phyloP scores from a whole-genome alignment of 2,113 vertebrate species.

The Apodemus speciosus region DNA sequence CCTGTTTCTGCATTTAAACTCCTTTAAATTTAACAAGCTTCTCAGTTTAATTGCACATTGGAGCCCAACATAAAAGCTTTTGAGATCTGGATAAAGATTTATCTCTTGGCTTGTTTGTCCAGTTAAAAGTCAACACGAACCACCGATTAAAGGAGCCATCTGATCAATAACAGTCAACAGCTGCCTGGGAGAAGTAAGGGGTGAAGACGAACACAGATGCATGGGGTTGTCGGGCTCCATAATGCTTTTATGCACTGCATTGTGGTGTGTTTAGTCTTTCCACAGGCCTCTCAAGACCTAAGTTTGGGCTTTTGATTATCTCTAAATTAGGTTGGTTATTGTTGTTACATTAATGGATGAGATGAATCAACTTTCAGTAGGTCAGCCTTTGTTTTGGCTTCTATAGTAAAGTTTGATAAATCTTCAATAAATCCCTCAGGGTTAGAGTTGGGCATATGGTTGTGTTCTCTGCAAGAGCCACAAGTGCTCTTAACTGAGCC shows the following conservation, averaged over 20 bases:
- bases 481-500: neutral
- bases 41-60: slow-evolving; percentile 14
- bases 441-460: neutral
- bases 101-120: slow-evolving; percentile 21
- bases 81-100: slow-evolving; percentile 12
- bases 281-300: neutral
- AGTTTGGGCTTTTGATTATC: neutral
- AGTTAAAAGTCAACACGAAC: slow-evolving; percentile 36
- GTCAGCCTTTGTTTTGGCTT: slow-evolving; percentile 8
- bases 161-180: neutral
- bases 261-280: neutral
- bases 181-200: neutral
- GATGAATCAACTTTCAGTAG: neutral
- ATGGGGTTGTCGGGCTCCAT: neutral
- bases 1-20: slow-evolving; percentile 17
- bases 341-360: neutral
- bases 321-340: slow-evolving; percentile 16
- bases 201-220: neutral
- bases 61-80: slow-evolving; percentile 45
- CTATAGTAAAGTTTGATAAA: slow-evolving; percentile 7
- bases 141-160: slow-evolving; percentile 24
- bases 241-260: neutral
- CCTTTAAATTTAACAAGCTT: slow-evolving; percentile 53
- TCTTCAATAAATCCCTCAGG: no score
- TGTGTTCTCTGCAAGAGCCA: neutral